Base-by-base conservation (phyloP, 2,113 vertebrate genomes). In the Syngnathus typhle region DNA sequence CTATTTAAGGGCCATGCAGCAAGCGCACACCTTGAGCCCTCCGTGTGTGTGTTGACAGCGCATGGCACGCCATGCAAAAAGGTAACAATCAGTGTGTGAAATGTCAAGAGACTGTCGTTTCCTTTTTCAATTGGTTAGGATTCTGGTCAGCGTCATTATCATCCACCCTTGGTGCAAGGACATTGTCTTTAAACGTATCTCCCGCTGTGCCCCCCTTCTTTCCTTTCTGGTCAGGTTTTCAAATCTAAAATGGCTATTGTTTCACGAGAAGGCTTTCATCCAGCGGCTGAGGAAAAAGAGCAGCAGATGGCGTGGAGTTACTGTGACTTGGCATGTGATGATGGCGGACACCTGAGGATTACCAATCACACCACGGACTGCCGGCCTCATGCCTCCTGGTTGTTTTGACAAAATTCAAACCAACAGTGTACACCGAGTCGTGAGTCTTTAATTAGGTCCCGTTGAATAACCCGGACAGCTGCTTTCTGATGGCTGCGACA, bases 251-350 rank as follows among this genome's bases (percentile, higher is more conserved):
- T 46, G 66, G 37, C 23, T 49, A 49, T 77, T 27, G 46, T 70
- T 81, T 77, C 65, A 81, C 76, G 75, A 71, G 59, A 70, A 65
- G 32, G 27, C 61, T 75, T 80, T 82, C 82, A 46, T 69, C 71
- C 69, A 74, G 74, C 84, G 69, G 76, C 71, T 74, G 69, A 65
- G 71, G 11, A 27, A 71, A 59, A 70, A 72, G 75, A 16, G 71
- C 68, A 72, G 77, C 88, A 89, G 88, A 88, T 88, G 83, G 76
- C 78, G 67, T 73, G 70, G 66, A 77, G 85, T 88, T 75, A 65
- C 69, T 6, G 6, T 3, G 38, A 81, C 71, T 39, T 72, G 67
- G 74, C 71, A 61, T 62, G 65, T 32, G 71, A 71, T 56, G 47
- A 39, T 23, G 66, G 1, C 1, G 44, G 68, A 55, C 84, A 85